These are phyloP conservation scores for Shargacucullia verbasci DNA, from an alignment of 2,888 invertebrate species.

Conservation along the genomic window DNA sequence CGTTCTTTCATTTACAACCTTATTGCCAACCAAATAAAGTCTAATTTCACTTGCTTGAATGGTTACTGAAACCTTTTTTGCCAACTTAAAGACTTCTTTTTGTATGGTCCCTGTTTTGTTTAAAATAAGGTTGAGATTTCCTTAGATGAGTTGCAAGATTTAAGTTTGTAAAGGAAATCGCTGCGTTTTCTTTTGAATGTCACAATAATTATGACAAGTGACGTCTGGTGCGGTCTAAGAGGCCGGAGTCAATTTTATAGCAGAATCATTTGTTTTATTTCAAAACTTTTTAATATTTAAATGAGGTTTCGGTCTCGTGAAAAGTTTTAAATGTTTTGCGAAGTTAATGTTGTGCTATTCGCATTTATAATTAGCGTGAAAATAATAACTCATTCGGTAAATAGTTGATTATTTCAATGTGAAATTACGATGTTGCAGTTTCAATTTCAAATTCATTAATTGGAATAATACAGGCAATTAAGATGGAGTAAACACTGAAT, in stretches of 20 bases:
- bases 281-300: slow-evolving; percentile 37
- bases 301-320: slow-evolving; percentile 19
- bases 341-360: slow-evolving; percentile 15
- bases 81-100: slow-evolving; percentile 20
- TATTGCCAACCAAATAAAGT: slow-evolving; percentile 8
- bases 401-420: no score
- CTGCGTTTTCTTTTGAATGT: slow-evolving; percentile 59
- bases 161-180: slow-evolving; percentile 33
- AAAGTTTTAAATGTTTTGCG: slow-evolving; percentile 25
- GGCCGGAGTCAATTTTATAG: slow-evolving; percentile 49
- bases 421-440: no score
- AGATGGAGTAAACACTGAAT: no score
- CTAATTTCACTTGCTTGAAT: slow-evolving; percentile 18
- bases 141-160: neutral
- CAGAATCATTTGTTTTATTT: slow-evolving; percentile 45
- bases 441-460: no score
- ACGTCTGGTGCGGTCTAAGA: slow-evolving; percentile 47
- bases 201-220: slow-evolving; percentile 63
- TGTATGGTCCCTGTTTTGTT: neutral
- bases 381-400: no score
- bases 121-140: slow-evolving; percentile 24
- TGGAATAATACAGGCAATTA: no score
- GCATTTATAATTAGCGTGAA: neutral
- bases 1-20: slow-evolving; percentile 17
- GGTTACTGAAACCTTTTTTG: slow-evolving; percentile 21